Conservation (phyloP, 1,140 invertebrate genomes). For the Penaeus vannamei region DNA sequence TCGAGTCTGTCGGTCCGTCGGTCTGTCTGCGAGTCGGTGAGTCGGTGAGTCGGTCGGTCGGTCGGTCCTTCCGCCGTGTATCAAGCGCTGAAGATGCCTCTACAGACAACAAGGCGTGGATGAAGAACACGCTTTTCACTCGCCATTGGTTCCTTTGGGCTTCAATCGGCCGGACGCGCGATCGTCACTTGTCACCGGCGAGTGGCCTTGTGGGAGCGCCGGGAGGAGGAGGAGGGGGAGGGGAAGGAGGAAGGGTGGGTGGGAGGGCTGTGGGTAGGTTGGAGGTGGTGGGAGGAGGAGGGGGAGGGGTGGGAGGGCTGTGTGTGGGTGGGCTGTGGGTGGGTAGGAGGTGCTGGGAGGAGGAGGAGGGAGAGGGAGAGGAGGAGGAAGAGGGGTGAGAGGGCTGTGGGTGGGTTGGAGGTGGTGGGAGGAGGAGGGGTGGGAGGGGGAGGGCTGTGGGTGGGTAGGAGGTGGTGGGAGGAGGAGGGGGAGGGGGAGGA, state of each 20-base stretch:
- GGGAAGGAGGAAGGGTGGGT: background rate
- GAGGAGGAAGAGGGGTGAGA: background rate
- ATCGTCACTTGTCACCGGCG: slow-evolving; percentile 61
- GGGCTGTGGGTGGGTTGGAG: background rate
- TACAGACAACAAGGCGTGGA: slow-evolving; percentile 55
- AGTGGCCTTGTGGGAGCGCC: slow-evolving; percentile 21
- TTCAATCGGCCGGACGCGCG: slow-evolving; percentile 59
- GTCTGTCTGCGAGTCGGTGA: background rate
- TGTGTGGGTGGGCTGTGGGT: background rate
- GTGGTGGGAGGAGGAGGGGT: background rate
- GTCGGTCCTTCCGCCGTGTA: background rate
- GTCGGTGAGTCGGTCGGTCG: background rate
- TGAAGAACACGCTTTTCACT: slow-evolving; percentile 61
- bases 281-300: background rate
- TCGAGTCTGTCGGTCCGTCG: background rate
- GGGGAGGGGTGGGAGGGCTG: background rate
- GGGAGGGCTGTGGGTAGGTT: background rate
- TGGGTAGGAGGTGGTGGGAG: background rate
- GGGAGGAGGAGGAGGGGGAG: background rate
- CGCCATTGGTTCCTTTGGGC: slow-evolving; percentile 63
- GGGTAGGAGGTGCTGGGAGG: background rate
- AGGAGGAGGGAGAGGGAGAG: background rate
- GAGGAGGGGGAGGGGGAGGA: background rate
- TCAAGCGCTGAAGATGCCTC: slow-evolving; percentile 44
- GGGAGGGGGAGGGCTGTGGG: background rate